phyloP scores from a whole-genome alignment of 2,113 vertebrate species.

The Bos indicus region DNA sequence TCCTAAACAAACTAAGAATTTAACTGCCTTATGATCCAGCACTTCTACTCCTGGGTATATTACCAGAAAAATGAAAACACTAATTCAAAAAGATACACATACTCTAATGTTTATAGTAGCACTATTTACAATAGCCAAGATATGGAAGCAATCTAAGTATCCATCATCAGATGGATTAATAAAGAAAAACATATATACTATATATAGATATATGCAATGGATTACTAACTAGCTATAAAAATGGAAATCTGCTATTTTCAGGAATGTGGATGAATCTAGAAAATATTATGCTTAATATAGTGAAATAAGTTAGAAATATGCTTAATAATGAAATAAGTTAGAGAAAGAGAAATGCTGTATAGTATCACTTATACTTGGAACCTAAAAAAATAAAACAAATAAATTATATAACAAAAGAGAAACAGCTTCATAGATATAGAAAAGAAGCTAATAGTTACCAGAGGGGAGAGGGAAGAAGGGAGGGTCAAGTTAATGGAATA shows the following conservation, averaged over 20 bases:
- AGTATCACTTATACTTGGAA: background rate
- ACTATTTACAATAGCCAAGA: background rate
- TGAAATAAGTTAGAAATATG: background rate
- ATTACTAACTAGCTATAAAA: background rate
- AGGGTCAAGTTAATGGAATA: background rate
- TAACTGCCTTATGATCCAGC: background rate
- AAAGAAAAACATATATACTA: background rate
- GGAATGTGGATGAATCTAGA: background rate
- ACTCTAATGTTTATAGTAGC: background rate
- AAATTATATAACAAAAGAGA: background rate
- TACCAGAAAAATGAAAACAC: background rate
- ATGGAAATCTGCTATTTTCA: background rate
- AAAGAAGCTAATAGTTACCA: background rate
- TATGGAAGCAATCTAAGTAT: background rate
- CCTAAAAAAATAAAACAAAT: background rate
- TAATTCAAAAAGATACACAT: background rate
- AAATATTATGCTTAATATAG: background rate
- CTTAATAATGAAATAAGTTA: background rate
- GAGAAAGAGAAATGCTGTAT: background rate
- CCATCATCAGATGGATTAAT: background rate
- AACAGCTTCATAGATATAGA: background rate
- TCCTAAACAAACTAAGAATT: background rate
- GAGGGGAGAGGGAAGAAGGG: fast-evolving
- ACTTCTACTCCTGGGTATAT: background rate
- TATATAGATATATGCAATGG: background rate